phyloP scores from a whole-genome alignment of 2,113 vertebrate species.

The Geococcyx californianus region DNA sequence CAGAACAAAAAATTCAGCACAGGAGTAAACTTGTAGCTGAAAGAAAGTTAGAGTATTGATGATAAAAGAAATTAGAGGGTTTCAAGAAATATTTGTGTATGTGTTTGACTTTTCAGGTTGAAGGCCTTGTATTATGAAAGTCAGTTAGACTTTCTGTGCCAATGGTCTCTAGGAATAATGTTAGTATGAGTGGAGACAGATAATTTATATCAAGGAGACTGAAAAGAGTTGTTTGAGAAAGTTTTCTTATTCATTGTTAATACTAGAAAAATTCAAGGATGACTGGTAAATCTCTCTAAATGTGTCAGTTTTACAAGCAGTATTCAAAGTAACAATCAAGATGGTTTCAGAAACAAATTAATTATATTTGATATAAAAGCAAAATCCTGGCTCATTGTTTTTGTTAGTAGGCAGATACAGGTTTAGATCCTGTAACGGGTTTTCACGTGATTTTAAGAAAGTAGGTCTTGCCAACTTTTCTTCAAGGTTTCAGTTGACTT shows the following conservation, averaged over 20 bases:
- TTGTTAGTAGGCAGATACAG: background rate
- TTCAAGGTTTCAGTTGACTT: background rate
- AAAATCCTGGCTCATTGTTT: background rate
- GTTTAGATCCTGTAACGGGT: background rate
- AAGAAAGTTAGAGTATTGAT: background rate
- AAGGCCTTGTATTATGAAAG: background rate
- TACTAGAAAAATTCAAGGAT: background rate
- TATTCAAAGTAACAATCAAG: background rate
- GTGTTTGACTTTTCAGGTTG: background rate
- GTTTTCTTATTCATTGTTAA: background rate
- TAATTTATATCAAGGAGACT: background rate
- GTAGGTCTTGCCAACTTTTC: background rate
- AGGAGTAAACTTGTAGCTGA: background rate
- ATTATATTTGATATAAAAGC: background rate
- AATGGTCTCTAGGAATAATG: background rate
- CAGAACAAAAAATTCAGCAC: background rate
- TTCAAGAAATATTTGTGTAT: background rate
- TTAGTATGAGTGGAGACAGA: background rate
- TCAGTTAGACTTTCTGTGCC: background rate
- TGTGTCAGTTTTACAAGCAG: background rate
- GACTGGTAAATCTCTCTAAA: background rate
- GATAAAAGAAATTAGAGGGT: background rate
- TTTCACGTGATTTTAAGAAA: background rate
- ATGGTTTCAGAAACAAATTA: background rate
- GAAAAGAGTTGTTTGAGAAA: background rate